These are phyloP conservation scores for Watsonalla cultraria DNA, from an alignment of 2,888 invertebrate genomes.

Conservation along the genomic window DNA sequence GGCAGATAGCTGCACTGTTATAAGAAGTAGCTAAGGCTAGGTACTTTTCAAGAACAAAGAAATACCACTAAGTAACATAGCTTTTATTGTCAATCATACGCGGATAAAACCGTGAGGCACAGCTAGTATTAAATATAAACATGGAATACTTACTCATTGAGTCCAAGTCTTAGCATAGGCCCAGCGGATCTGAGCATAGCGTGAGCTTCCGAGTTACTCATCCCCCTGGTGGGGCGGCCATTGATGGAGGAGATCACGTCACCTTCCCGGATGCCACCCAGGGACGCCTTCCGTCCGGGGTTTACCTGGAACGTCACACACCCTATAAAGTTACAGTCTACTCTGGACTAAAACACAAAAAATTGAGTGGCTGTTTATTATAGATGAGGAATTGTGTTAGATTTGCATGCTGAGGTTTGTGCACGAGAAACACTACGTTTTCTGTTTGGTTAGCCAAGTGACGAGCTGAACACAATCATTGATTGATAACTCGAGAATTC, in stretches of 20 bases:
- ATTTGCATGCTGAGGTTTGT: no score
- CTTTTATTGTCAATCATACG: not conserved
- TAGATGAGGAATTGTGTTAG: no score
- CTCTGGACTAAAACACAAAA: not conserved
- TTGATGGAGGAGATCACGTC: slow-evolving; percentile 90
- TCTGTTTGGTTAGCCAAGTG: no score
- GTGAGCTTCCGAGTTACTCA: slow-evolving; percentile 86
- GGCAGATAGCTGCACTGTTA: no score
- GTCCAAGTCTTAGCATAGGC: slow-evolving; percentile 81
- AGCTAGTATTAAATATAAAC: no score
- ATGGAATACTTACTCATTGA: slow-evolving; percentile 82
- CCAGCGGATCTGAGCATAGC: slow-evolving; percentile 85
- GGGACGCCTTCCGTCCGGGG: slow-evolving; percentile 90
- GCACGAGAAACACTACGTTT: no score
- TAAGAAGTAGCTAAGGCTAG: not conserved
- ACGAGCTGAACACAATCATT: no score
- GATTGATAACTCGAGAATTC: no score
- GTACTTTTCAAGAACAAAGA: not conserved
- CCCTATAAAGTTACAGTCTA: not conserved
- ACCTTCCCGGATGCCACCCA: slow-evolving; percentile 88
- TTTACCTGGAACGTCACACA: slow-evolving; percentile 83
- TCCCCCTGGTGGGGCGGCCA: slow-evolving; percentile 81
- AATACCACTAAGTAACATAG: not conserved
- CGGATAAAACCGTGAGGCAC: no score
- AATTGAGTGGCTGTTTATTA: no score